Evolutionary conservation across 2,888 invertebrate genomes (phyloP).

Genomic region (Halictus ligatus): DNA sequence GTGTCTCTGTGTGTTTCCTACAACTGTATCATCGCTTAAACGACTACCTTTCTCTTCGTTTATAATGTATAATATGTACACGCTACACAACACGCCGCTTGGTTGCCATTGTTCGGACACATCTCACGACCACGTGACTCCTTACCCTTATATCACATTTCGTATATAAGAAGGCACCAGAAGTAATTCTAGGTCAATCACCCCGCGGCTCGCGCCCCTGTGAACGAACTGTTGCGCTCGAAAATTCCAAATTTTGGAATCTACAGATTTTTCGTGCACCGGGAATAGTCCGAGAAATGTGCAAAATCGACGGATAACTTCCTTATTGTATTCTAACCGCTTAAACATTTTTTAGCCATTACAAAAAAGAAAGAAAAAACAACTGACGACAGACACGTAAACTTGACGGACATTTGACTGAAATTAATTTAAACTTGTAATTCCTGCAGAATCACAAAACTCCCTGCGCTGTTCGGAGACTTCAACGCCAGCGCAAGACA

Average conservation of each 20-base stretch:
- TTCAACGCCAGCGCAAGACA: too few species aligned
- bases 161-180: slow-evolving; percentile 79
- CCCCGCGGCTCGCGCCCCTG: slow-evolving; percentile 34
- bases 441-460: too few species aligned
- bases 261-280: neutral
- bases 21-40: slow-evolving; percentile 59
- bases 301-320: neutral
- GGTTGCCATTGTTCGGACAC: slow-evolving; percentile 57
- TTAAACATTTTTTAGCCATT: too few species aligned
- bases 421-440: neutral
- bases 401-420: too few species aligned
- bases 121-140: slow-evolving; percentile 62
- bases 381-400: too few species aligned
- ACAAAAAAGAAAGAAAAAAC: too few species aligned
- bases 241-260: neutral
- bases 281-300: neutral
- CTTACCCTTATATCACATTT: slow-evolving; percentile 77
- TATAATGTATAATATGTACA: slow-evolving; percentile 64
- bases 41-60: slow-evolving; percentile 50
- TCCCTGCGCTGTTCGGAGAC: too few species aligned
- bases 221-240: slow-evolving; percentile 41
- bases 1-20: slow-evolving; percentile 47
- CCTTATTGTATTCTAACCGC: too few species aligned
- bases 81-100: slow-evolving; percentile 61
- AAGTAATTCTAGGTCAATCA: slow-evolving; percentile 64